Base-by-base conservation (phyloP, 2,888 invertebrate species). In the Macrosoma leucophasiata region DNA sequence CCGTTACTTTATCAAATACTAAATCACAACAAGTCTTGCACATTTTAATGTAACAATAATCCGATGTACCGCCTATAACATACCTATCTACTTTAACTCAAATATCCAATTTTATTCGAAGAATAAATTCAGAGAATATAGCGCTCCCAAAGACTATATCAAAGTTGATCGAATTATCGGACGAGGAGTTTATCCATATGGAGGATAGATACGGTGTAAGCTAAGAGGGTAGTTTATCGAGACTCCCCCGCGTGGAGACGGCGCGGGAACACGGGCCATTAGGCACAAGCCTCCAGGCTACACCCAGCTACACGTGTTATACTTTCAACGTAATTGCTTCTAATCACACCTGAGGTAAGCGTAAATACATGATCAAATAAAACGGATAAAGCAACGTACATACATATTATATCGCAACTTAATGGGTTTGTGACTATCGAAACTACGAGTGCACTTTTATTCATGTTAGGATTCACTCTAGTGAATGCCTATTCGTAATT, bases 301-400 rank as follows among this genome's bases (percentile, higher is more conserved):
- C 23, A 24, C 24, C 23, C 28, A 3, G 8, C 61, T 47, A 73
- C 78, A 78, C 70, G 70, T 77, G 76, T 72, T 76, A 76, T 72
- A 74, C 75, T 75, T 72, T 74, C 71, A 72, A 73, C 72, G 59
- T 79, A 79, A 81, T 78, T 78, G 72, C 69, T 70, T 71, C 71
- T 78, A 73, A 79, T 78, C 70, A 66, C 66, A 58, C 55, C 46
- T 36, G 47, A 42, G 35, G 35, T n/a, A n/a, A n/a, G n/a, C n/a
- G n/a, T n/a, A n/a, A n/a, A n/a, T n/a, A 49, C 48, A 46, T 34
- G 39, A 32, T 36, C 28, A 34, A 34, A 33, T 37, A 34, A 32
- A 32, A 29, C 21, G 29, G 29, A 33, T 27, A 34, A 32, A 31
- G 33, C 38, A 30, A 34, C 23, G 24, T 31, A 24, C 18, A 25